Evolutionary conservation across 2,888 invertebrate species (phyloP).

Genomic region (Steinernema scapterisci): DNA sequence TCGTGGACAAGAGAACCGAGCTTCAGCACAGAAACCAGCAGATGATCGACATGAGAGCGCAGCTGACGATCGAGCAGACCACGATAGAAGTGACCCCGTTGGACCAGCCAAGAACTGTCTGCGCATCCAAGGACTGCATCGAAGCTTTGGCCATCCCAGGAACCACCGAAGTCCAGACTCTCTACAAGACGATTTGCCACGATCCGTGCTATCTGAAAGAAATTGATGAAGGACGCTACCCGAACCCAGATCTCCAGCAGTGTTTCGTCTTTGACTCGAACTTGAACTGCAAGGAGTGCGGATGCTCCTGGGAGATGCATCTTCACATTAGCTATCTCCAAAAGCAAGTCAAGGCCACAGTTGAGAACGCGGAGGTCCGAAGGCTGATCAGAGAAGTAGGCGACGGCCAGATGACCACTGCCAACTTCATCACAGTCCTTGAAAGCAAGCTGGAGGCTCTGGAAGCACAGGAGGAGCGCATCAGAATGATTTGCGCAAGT

Average conservation of each 20-base stretch:
- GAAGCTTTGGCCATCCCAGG: conserved; percentile 3
- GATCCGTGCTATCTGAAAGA: conserved; percentile 36
- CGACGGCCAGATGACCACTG: background rate
- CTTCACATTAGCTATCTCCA: conserved; percentile 39
- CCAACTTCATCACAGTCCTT: conserved; percentile 18
- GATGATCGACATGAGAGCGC: conserved; percentile 27
- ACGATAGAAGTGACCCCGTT: conserved; percentile 6
- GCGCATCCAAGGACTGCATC: conserved; percentile 36
- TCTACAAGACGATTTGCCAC: conserved; percentile 42
- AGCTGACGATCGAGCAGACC: conserved; percentile 23
- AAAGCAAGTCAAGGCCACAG: background rate
- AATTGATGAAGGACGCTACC: conserved; percentile 33
- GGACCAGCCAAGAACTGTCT: conserved; percentile 42
- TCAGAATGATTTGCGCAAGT: conserved; percentile 27
- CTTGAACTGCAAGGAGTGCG: conserved; percentile 33
- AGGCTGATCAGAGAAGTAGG: background rate
- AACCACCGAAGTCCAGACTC: background rate
- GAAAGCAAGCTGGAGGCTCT: conserved; percentile 23
- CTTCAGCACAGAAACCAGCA: conserved; percentile 2
- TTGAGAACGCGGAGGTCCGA: background rate
- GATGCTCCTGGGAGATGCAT: conserved; percentile 38
- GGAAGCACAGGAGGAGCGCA: conserved; percentile 27
- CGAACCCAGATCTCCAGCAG: conserved; percentile 36
- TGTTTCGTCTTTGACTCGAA: conserved; percentile 40
- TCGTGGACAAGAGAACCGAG: conserved; percentile 38